These are phyloP conservation scores for Pangasius macronema DNA, from an alignment of 2,797 vertebrate species.

Conservation along the genomic window DNA sequence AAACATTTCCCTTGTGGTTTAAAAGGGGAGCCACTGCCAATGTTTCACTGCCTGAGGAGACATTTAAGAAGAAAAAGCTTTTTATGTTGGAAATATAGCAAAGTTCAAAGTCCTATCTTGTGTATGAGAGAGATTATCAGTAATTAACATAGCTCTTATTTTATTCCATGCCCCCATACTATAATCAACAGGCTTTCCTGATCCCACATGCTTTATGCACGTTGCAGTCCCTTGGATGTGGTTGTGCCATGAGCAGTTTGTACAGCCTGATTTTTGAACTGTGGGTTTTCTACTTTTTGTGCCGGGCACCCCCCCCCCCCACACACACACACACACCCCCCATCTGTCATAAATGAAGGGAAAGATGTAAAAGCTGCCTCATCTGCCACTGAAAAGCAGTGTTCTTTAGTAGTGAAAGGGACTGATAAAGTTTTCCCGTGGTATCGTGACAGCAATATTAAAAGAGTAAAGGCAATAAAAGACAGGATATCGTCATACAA, in stretches of 20 bases:
- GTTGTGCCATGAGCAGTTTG: conserved; percentile 56
- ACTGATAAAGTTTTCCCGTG: conserved; percentile 30
- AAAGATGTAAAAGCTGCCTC: conserved; percentile 51
- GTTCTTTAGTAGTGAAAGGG: conserved; percentile 27
- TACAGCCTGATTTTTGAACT: conserved; percentile 70
- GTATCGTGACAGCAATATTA: neutral
- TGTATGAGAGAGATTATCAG: conserved; percentile 38
- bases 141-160: conserved; percentile 62
- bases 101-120: conserved; percentile 29
- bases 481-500: neutral
- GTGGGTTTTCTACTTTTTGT: conserved; percentile 54
- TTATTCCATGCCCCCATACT: conserved; percentile 49
- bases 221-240: conserved; percentile 60
- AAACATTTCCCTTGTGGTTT: neutral
- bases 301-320: conserved; percentile 11
- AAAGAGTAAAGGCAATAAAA: neutral
- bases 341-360: conserved; percentile 59
- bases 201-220: conserved; percentile 64
- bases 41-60: conserved; percentile 1
- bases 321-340: no score
- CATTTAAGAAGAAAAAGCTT: conserved; percentile 12
- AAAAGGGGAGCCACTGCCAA: neutral
- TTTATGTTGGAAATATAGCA: conserved; percentile 12
- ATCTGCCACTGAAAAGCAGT: conserved; percentile 44
- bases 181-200: conserved; percentile 56